Evolutionary conservation across 2,888 invertebrate genomes (phyloP).

Genomic region (Anorthoa munda): DNA sequence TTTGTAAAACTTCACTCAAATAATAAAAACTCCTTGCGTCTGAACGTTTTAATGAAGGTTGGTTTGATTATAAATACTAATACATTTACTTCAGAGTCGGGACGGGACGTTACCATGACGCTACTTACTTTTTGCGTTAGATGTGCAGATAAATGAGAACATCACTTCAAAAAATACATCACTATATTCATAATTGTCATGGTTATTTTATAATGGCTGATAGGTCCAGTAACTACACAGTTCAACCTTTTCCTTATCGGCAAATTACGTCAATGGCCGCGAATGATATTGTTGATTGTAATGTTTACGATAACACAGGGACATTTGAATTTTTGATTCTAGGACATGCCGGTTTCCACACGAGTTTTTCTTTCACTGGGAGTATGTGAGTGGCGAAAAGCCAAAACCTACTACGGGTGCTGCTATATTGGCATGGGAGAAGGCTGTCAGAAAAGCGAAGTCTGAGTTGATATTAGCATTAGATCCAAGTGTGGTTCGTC

Average conservation of each 20-base stretch:
- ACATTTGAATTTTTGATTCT: background rate
- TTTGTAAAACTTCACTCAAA: too few species aligned
- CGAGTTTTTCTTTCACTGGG: background rate
- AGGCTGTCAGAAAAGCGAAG: too few species aligned
- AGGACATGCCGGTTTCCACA: too few species aligned
- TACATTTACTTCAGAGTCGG: slow-evolving; percentile 28
- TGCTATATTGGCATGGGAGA: too few species aligned
- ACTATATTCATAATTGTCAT: background rate
- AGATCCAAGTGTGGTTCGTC: too few species aligned
- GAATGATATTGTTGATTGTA: background rate
- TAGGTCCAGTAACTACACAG: background rate
- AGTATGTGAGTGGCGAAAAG: too few species aligned
- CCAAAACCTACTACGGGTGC: too few species aligned
- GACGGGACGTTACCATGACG: slow-evolving; percentile 17
- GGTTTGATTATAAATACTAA: slow-evolving; percentile 2
- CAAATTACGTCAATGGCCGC: background rate
- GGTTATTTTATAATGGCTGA: background rate
- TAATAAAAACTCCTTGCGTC: too few species aligned
- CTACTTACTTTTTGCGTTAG: slow-evolving; percentile 10
- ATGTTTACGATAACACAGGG: background rate
- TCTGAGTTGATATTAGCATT: too few species aligned
- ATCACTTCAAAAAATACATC: slow-evolving; percentile 22
- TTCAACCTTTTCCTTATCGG: background rate
- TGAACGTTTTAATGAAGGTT: slow-evolving; percentile 18
- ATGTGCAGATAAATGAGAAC: slow-evolving; percentile 27